Evolutionary conservation across 2,113 vertebrate species (phyloP).

Genomic region (Notarius quadriscutis): DNA sequence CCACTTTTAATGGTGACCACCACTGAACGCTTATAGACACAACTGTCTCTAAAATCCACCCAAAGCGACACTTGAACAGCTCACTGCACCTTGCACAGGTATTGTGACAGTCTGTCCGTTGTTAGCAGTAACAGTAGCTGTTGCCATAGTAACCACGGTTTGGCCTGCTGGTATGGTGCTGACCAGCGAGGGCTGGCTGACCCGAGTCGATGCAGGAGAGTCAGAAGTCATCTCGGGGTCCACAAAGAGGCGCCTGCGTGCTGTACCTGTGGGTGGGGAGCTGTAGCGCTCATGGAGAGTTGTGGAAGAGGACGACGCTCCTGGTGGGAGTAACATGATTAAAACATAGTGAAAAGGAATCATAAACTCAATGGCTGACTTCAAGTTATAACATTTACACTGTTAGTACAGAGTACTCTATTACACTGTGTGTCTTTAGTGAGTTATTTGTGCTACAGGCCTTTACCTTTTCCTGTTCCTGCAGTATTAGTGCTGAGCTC

Average conservation of each 20-base stretch:
- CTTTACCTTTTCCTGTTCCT: conserved; percentile 59
- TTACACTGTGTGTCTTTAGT: not conserved
- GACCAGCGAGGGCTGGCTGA: conserved; percentile 63
- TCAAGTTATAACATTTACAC: not conserved
- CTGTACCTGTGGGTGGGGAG: conserved; percentile 90
- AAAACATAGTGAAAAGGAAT: not conserved
- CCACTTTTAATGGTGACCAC: no score
- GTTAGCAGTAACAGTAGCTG: conserved; percentile 68
- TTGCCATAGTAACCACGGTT: conserved; percentile 77
- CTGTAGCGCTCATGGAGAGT: conserved; percentile 92
- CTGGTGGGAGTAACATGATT: conserved; percentile 60
- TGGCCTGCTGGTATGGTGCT: conserved; percentile 75
- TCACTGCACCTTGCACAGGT: conserved; percentile 80
- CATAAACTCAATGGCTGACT: not conserved
- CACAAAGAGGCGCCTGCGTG: conserved; percentile 90
- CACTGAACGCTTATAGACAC: no score
- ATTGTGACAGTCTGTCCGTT: conserved; percentile 79
- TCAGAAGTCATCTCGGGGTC: conserved; percentile 73
- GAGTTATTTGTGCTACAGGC: not conserved
- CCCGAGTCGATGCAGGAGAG: conserved; percentile 63
- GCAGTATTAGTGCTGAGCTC: conserved; percentile 74
- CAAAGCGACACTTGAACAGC: not conserved
- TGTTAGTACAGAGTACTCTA: not conserved
- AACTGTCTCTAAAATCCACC: not conserved
- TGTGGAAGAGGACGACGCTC: conserved; percentile 77